phyloP scores from a whole-genome alignment of 92 coral and sea anemone species.

The Ricordea florida region DNA sequence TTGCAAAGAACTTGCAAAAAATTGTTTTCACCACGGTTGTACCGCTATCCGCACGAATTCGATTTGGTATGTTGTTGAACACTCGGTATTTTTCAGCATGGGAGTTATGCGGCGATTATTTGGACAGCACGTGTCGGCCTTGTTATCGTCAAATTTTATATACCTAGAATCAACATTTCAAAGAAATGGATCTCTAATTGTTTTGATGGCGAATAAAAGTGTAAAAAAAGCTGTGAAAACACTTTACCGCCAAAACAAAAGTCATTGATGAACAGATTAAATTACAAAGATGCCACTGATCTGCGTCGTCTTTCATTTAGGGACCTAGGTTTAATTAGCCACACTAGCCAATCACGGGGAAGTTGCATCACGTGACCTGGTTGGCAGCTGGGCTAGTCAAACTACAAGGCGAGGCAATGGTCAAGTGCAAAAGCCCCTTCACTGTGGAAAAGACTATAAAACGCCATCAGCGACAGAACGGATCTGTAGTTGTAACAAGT shows the following conservation, averaged over 20 bases:
- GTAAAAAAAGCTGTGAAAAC: constrained; percentile 93
- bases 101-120: constrained; percentile 9
- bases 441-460: constrained; percentile 69
- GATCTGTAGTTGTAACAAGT: constrained; percentile 27
- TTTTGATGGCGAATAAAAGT: constrained; percentile 70
- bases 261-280: constrained; percentile 91
- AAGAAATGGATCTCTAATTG: constrained; percentile 79
- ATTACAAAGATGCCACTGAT: constrained; percentile 62
- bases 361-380: constrained; percentile 67
- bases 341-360: constrained; percentile 60
- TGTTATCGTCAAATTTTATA: constrained; percentile 56
- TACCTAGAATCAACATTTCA: constrained; percentile 69
- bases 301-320: constrained; percentile 76
- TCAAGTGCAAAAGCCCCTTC: constrained; percentile 83
- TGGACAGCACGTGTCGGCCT: constrained; percentile 50
- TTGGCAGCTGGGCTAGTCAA: constrained; percentile 86
- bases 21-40: neutral
- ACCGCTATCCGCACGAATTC: neutral
- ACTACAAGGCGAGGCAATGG: constrained; percentile 56
- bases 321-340: constrained; percentile 70
- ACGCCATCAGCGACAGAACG: constrained; percentile 48
- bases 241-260: constrained; percentile 91
- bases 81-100: neutral
- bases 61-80: neutral
- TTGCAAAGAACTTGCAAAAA: constrained; percentile 9